A percentile compares a stretch with the other conserved stretches of the same genome.
Conservation (phyloP, 2,113 vertebrate genomes). For the Cyprinodon variegatus region DNA sequence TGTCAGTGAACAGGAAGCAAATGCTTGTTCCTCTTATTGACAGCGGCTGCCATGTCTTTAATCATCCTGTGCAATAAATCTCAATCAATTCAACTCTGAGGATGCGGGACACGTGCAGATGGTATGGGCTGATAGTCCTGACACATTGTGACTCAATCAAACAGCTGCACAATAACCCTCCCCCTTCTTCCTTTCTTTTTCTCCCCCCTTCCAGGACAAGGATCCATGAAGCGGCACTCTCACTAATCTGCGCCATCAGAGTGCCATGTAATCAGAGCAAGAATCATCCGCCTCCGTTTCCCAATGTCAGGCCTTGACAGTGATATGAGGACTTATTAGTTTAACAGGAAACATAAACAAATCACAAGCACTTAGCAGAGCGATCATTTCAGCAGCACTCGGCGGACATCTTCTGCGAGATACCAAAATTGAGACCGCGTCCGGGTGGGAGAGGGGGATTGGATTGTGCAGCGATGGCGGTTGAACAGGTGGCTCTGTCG, state of each 20-base stretch:
- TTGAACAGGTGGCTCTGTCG: slow-evolving; percentile 70
- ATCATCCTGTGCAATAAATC: slow-evolving; percentile 75
- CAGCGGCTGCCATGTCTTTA: slow-evolving; percentile 55
- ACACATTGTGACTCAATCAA: slow-evolving; percentile 73
- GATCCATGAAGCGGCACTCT: slow-evolving; percentile 59
- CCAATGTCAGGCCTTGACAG: slow-evolving; percentile 60
- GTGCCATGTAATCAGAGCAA: slow-evolving; percentile 59
- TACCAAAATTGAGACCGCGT: slow-evolving; percentile 50
- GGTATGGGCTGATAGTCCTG: slow-evolving; percentile 68
- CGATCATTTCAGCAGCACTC: slow-evolving; percentile 63
- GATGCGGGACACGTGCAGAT: slow-evolving; percentile 67
- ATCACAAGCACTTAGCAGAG: slow-evolving; percentile 72
- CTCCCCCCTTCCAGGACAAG: slow-evolving; percentile 55
- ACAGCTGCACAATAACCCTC: slow-evolving; percentile 49
- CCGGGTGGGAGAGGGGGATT: slow-evolving; percentile 29
- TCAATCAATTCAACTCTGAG: slow-evolving; percentile 64
- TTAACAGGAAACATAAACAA: slow-evolving; percentile 75
- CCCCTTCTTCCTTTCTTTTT: background rate
- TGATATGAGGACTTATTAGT: slow-evolving; percentile 68
- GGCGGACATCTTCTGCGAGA: slow-evolving; percentile 48
- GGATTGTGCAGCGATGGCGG: slow-evolving; percentile 26
- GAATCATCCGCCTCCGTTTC: slow-evolving; percentile 55
- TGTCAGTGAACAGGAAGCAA: slow-evolving; percentile 57
- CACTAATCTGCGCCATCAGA: slow-evolving; percentile 62
- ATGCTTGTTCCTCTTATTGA: slow-evolving; percentile 53